Conservation (phyloP, 2,888 invertebrate genomes). For the Hymenopus coronatus region DNA sequence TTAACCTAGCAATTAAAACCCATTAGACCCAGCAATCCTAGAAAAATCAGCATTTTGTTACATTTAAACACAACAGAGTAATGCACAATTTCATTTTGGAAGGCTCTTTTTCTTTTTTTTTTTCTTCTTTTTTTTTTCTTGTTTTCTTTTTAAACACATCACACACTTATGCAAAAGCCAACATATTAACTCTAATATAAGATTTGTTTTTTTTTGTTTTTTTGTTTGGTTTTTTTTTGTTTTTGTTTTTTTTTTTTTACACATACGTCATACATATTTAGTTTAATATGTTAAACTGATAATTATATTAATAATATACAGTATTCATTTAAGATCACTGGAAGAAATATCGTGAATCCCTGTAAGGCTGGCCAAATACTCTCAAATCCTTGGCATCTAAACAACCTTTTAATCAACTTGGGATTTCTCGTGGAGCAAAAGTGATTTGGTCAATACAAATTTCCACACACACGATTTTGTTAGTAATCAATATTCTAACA, state of each 20-base stretch:
- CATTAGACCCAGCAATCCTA: slow-evolving; percentile 8
- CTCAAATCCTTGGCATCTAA: slow-evolving; percentile 7
- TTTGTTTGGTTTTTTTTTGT: too few species aligned
- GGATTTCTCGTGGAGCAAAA: slow-evolving; percentile 24
- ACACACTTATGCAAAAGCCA: slow-evolving; percentile 25
- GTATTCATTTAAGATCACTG: slow-evolving; percentile 33
- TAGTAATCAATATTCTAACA: slow-evolving; percentile 15
- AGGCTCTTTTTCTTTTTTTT: not conserved
- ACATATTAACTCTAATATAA: slow-evolving; percentile 20
- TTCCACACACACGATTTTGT: slow-evolving; percentile 1
- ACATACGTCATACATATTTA: slow-evolving; percentile 12
- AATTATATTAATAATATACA: slow-evolving; percentile 21
- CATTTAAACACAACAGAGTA: slow-evolving; percentile 25
- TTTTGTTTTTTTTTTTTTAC: not conserved
- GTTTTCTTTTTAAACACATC: slow-evolving; percentile 14
- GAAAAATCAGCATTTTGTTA: slow-evolving; percentile 10
- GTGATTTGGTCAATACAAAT: slow-evolving; percentile 26
- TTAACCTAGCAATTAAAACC: slow-evolving; percentile 14
- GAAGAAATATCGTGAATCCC: slow-evolving; percentile 34
- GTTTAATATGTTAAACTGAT: slow-evolving; percentile 13
- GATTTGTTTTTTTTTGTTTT: not conserved
- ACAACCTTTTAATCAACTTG: slow-evolving; percentile 11
- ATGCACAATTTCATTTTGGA: slow-evolving; percentile 29
- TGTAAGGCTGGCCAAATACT: slow-evolving; percentile 30
- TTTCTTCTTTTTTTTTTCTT: not conserved